Evolutionary conservation across 2,113 vertebrate species (phyloP).

Genomic region (Labeo rohita): DNA sequence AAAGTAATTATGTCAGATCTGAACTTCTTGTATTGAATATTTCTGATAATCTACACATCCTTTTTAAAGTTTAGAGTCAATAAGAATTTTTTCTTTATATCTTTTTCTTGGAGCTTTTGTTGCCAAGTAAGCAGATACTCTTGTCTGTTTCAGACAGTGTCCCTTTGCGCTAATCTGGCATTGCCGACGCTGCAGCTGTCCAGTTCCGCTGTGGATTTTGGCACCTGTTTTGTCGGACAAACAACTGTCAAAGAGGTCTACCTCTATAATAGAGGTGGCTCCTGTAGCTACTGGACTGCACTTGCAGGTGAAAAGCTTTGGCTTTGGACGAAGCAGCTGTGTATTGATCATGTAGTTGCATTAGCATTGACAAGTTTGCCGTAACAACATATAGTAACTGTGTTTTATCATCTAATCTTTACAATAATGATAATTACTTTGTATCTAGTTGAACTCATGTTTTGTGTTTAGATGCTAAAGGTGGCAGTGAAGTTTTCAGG

Average conservation of each 20-base stretch:
- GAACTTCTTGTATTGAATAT: neutral
- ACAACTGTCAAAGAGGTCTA: constrained; percentile 71
- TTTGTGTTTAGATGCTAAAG: constrained; percentile 56
- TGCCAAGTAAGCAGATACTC: neutral
- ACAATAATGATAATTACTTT: neutral
- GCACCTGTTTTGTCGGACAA: constrained; percentile 81
- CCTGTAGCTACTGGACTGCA: constrained; percentile 81
- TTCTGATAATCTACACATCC: no score
- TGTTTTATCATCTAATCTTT: neutral
- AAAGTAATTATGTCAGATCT: neutral
- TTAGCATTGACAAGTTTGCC: neutral
- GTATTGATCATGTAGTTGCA: neutral
- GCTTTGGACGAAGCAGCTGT: neutral
- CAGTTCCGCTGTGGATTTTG: constrained; percentile 78
- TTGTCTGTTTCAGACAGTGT: constrained; percentile 74
- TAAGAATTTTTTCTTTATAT: no score
- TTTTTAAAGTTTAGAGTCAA: no score
- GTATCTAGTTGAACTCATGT: neutral
- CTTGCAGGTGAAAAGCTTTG: constrained; percentile 72
- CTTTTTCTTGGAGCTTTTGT: no score
- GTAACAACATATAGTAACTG: neutral
- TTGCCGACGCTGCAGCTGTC: constrained; percentile 81
- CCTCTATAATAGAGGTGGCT: constrained; percentile 77
- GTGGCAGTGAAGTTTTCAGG: constrained; percentile 68
- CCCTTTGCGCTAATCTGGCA: constrained; percentile 76